These are phyloP conservation scores for Drosophila seguyi DNA, from an alignment of 1,140 invertebrate genomes.

Conservation along the genomic window DNA sequence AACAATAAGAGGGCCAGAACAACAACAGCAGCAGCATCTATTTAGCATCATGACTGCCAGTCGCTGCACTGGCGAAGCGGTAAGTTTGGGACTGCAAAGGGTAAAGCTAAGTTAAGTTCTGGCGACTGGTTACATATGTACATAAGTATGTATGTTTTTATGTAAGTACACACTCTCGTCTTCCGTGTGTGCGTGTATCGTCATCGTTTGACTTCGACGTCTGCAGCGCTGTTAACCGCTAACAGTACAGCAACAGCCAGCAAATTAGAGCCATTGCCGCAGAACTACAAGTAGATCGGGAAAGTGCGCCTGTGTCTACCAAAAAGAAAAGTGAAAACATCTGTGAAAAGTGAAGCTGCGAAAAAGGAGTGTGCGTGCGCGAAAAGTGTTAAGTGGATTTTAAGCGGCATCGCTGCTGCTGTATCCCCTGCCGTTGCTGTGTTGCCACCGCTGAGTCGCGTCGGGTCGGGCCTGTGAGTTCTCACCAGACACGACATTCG, in stretches of 20 bases:
- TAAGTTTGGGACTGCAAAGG: slow-evolving; percentile 43
- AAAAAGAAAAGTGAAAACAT: slow-evolving; percentile 12
- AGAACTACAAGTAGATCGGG: slow-evolving; percentile 3
- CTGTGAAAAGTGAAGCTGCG: slow-evolving; percentile 11
- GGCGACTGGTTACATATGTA: slow-evolving; percentile 13
- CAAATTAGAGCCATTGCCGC: slow-evolving; percentile 21
- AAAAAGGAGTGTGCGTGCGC: background rate
- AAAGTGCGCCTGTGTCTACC: background rate
- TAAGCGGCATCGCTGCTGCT: slow-evolving; percentile 10
- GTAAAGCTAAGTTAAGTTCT: slow-evolving; percentile 20
- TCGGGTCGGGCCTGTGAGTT: slow-evolving; percentile 54
- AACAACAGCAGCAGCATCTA: slow-evolving; percentile 14
- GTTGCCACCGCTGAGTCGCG: slow-evolving; percentile 21
- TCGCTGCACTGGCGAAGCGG: slow-evolving; percentile 58
- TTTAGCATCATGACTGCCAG: slow-evolving; percentile 23
- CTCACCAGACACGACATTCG: slow-evolving; percentile 30
- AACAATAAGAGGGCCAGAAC: slow-evolving; percentile 26
- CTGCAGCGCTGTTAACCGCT: slow-evolving; percentile 32
- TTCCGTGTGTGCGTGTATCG: slow-evolving; percentile 15
- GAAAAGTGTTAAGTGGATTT: slow-evolving; percentile 9
- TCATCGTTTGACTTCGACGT: slow-evolving; percentile 18
- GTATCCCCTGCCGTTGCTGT: slow-evolving; percentile 20
- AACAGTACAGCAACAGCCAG: slow-evolving; percentile 53
- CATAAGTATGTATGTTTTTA: slow-evolving; percentile 29
- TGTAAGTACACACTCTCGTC: slow-evolving; percentile 33